phyloP scores from a whole-genome alignment of 2,888 invertebrate genomes.

The Palloptera scutellata region DNA sequence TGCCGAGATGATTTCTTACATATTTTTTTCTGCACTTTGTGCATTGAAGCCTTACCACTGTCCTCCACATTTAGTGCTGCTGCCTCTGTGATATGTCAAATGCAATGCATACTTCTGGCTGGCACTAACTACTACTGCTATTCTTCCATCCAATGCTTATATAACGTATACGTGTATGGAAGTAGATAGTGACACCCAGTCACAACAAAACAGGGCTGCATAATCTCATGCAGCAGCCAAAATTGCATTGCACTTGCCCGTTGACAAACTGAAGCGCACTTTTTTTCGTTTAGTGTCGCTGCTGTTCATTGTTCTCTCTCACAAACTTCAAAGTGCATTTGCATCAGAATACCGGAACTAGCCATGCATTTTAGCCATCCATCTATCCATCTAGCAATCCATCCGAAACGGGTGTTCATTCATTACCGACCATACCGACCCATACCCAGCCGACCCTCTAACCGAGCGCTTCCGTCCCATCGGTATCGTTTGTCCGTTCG shows the following conservation, averaged over 20 bases:
- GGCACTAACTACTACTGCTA: too few species aligned
- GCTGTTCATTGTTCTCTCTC: slow-evolving; percentile 9
- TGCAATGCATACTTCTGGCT: too few species aligned
- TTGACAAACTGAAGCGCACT: background rate
- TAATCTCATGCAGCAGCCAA: background rate
- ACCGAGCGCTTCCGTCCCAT: background rate
- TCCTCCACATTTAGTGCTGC: too few species aligned
- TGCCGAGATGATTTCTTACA: too few species aligned
- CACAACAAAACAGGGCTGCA: background rate
- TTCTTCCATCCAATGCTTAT: background rate
- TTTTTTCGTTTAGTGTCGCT: too few species aligned
- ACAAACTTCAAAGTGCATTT: slow-evolving; percentile 47
- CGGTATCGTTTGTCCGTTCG: background rate
- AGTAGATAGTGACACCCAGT: background rate
- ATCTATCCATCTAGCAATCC: background rate
- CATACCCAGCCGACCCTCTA: too few species aligned
- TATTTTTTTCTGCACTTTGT: too few species aligned
- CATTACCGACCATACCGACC: slow-evolving; percentile 15
- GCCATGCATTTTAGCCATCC: slow-evolving; percentile 1
- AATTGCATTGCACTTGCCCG: slow-evolving; percentile 12
- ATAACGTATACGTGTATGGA: background rate
- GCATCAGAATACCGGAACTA: slow-evolving; percentile 39
- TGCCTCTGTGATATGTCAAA: too few species aligned
- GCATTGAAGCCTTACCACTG: too few species aligned
- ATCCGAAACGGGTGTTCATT: slow-evolving; percentile 4